These are phyloP conservation scores for Ochotona princeps DNA, from an alignment of 2,113 vertebrate genomes.

Conservation along the genomic window DNA sequence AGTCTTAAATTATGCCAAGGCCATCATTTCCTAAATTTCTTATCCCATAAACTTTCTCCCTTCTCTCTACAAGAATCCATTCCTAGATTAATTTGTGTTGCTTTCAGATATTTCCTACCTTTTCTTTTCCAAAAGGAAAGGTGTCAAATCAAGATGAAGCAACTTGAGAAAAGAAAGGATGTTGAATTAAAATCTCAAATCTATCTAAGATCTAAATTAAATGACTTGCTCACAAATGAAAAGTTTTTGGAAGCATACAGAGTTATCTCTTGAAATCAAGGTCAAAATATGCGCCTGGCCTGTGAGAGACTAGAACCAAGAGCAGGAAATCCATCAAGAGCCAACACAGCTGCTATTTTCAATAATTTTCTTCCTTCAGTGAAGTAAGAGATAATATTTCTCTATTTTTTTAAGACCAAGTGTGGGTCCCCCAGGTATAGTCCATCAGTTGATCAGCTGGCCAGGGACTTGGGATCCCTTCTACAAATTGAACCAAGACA, in stretches of 20 bases:
- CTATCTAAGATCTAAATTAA: constrained; percentile 49
- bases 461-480: no score
- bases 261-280: constrained; percentile 54
- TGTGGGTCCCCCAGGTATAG: no score
- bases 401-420: not conserved
- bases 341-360: constrained; percentile 63
- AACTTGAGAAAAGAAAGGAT: not conserved
- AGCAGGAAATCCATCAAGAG: constrained; percentile 31
- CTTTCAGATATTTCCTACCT: not conserved
- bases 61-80: not conserved
- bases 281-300: constrained; percentile 65
- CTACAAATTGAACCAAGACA: no score
- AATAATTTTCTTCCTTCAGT: constrained; percentile 6
- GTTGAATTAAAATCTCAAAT: constrained; percentile 26
- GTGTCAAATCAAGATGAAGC: not conserved
- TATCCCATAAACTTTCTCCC: not conserved
- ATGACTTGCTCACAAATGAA: constrained; percentile 11
- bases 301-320: constrained; percentile 19
- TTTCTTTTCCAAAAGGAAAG: not conserved
- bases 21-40: not conserved
- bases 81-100: not conserved
- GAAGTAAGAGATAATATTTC: constrained; percentile 9
- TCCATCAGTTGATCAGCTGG: no score
- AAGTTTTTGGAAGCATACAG: constrained; percentile 21
- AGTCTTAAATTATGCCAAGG: not conserved